Evolutionary conservation across 1,140 invertebrate genomes (phyloP), one percentile per base, ranked within the genome.

Genomic region (Panagrolaimus sp.): DNA sequence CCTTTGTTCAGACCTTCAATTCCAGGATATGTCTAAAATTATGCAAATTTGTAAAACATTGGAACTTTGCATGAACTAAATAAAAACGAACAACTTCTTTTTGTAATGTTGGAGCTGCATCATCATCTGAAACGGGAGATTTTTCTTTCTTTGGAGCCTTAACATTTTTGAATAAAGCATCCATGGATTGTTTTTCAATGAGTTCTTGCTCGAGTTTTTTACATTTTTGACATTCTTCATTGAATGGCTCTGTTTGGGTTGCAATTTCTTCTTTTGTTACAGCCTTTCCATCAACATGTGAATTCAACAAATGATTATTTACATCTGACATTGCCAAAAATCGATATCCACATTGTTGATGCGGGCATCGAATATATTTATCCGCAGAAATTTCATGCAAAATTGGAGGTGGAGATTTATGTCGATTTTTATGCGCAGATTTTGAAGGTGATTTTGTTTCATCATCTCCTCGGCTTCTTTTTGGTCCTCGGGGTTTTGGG

Each of bases 341-440:
- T 21, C 52, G 52, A 58, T 58, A 28, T 1, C 52, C 52, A 21
- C 52, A 58, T 24, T 58, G 52, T 12, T 21, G 5, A 58, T 58
- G 52, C 21, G 21, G 21, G 8, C 52, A 58, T 2, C 28, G 21
- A 28, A 58, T 58, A 21, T 28, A 58, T 28, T 58, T 58, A 12
- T 28, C 28, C 2, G 21, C 17, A 4, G 21, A 12, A 12, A 58
- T n/a, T 21, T 58, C 52, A 2, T 21, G 1, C 12, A 58, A n/a
- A 3, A 26, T 21, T 26, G 1, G 15, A 21, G 21, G 21, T 12
- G 52, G 52, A 12, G 52, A 58, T 28, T 58, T 58, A 38, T 38
- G 32, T 7, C 32, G 32, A 28, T 14, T n/a, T 14, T 28, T 21
- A 58, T 58, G 52, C 15, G 52, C 21, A 12, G 52, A 58, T 28